A percentile compares a stretch with the other conserved stretches of the same genome.
Evolutionary conservation across 1,140 invertebrate species (phyloP).

Genomic region (Xylocopa sonorina): DNA sequence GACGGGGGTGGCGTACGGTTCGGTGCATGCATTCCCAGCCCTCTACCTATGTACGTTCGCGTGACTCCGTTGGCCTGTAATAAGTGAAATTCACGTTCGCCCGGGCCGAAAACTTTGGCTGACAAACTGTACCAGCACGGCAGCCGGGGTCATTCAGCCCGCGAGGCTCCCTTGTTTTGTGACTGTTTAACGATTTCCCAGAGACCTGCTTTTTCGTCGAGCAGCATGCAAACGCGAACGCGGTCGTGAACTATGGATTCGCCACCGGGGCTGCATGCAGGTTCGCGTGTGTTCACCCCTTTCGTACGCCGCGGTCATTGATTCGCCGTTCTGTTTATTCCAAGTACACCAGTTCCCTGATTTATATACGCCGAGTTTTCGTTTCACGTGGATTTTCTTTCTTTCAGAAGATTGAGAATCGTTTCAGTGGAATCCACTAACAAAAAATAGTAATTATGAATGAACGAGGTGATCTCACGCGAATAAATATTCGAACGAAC

Average conservation of each 20-base stretch:
- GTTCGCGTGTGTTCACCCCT: constrained; percentile 33
- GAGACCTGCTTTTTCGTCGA: constrained; percentile 33
- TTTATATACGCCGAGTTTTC: too few species aligned
- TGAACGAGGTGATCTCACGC: too few species aligned
- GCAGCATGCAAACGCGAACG: constrained; percentile 36
- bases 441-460: too few species aligned
- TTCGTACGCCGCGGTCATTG: constrained; percentile 23
- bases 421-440: too few species aligned
- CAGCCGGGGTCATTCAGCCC: neutral
- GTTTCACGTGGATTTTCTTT: too few species aligned
- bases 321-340: constrained; percentile 21
- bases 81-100: constrained; percentile 59
- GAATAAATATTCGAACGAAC: too few species aligned
- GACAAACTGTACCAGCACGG: constrained; percentile 28
- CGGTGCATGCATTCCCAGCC: constrained; percentile 40
- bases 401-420: too few species aligned
- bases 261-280: neutral
- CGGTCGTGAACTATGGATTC: constrained; percentile 30
- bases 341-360: too few species aligned
- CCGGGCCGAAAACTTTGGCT: constrained; percentile 22
- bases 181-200: constrained; percentile 37
- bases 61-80: constrained; percentile 50
- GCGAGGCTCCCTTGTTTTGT: constrained; percentile 25
- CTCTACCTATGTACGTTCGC: constrained; percentile 51
- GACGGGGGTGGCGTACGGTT: constrained; percentile 29